phyloP scores from a whole-genome alignment of 1,140 invertebrate species.

The Brachionus rubens region DNA sequence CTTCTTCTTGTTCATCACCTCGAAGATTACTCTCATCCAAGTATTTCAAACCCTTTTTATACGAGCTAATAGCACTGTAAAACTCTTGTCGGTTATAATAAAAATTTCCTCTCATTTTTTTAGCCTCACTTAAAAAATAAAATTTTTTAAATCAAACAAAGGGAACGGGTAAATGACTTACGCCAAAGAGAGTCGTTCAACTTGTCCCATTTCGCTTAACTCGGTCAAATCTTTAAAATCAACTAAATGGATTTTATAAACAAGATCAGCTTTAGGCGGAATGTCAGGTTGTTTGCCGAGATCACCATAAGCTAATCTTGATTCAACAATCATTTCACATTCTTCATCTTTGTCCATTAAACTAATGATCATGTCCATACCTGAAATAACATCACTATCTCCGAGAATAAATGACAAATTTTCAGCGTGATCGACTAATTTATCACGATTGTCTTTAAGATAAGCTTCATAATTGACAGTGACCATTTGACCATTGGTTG shows the following conservation, averaged over 20 bases:
- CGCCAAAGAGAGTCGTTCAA: conserved; percentile 36
- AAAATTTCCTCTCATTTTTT: conserved; percentile 37
- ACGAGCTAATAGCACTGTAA: background rate
- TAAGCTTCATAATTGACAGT: conserved; percentile 38
- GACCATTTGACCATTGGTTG: conserved; percentile 41
- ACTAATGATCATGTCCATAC: conserved; percentile 13
- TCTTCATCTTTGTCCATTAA: conserved; percentile 38
- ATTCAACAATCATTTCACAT: conserved; percentile 32
- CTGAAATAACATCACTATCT: conserved; percentile 34
- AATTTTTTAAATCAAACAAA: background rate
- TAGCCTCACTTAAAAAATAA: background rate
- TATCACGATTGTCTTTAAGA: conserved; percentile 24
- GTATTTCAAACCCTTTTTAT: conserved; percentile 28
- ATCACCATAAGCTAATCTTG: conserved; percentile 15
- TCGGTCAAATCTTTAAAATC: conserved; percentile 22
- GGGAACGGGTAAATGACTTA: background rate
- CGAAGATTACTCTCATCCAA: conserved; percentile 10
- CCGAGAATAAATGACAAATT: conserved; percentile 27
- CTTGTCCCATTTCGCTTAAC: conserved; percentile 18
- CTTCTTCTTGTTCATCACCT: background rate
- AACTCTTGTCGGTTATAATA: conserved; percentile 42
- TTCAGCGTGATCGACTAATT: conserved; percentile 30
- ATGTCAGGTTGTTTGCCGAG: conserved; percentile 32
- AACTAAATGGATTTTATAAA: conserved; percentile 32
- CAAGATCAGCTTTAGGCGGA: conserved; percentile 17